Conservation (phyloP, 2,888 invertebrate species). For the Psococerastis gibbosa region DNA sequence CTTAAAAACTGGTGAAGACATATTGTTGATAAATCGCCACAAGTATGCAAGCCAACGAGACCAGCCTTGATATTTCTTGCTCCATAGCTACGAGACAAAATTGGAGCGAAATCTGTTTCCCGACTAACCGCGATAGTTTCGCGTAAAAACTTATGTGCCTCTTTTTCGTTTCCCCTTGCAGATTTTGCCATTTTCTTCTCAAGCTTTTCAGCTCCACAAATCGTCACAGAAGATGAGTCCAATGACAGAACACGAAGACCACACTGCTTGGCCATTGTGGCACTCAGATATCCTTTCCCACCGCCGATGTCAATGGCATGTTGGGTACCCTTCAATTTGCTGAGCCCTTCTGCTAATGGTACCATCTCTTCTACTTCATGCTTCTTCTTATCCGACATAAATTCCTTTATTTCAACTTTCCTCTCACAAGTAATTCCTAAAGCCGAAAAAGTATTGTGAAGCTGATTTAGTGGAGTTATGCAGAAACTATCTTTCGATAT, state of each 20-base stretch:
- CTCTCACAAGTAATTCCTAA: constrained; percentile 24
- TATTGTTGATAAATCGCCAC: constrained; percentile 62
- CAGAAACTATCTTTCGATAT: neutral
- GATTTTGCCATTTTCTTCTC: constrained; percentile 17
- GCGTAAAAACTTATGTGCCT: constrained; percentile 33
- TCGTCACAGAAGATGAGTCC: constrained; percentile 51
- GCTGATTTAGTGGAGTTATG: neutral
- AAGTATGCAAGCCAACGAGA: constrained; percentile 64
- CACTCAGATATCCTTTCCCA: constrained; percentile 72
- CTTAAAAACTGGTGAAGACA: constrained; percentile 46
- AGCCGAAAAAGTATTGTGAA: constrained; percentile 9
- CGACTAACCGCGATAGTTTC: constrained; percentile 39
- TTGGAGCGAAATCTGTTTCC: constrained; percentile 31
- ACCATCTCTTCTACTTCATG: constrained; percentile 59
- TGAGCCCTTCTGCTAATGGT: constrained; percentile 34
- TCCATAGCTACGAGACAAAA: constrained; percentile 33
- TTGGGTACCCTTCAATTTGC: constrained; percentile 22
- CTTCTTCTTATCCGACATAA: constrained; percentile 62
- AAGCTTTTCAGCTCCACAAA: constrained; percentile 35
- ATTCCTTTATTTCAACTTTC: constrained; percentile 34
- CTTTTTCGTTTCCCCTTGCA: constrained; percentile 15
- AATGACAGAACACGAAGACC: constrained; percentile 57
- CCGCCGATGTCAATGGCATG: constrained; percentile 71
- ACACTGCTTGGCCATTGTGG: constrained; percentile 50
- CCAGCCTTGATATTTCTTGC: constrained; percentile 27